These are phyloP conservation scores for Phalanger gymnotis DNA, from an alignment of 2,797 vertebrate species.

Conservation along the genomic window DNA sequence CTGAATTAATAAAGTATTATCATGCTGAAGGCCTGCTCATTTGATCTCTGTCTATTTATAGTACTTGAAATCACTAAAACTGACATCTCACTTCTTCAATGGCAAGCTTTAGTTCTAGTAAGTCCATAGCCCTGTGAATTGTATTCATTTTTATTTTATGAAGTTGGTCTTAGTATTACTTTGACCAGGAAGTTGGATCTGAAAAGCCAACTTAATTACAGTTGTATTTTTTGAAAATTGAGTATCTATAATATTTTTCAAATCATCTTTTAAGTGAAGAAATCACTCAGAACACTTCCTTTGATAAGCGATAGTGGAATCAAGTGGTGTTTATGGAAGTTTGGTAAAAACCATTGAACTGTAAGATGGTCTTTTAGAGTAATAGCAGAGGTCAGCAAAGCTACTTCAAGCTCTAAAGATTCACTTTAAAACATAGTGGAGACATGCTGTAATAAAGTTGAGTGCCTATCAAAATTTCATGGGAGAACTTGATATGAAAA, in stretches of 20 bases:
- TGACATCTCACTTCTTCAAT: background rate
- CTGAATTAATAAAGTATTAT: background rate
- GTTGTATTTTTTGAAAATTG: background rate
- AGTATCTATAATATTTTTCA: background rate
- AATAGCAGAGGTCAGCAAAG: conserved; percentile 63
- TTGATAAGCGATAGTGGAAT: background rate
- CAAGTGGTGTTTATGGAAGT: background rate
- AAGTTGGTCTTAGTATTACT: background rate
- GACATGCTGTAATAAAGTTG: conserved; percentile 67
- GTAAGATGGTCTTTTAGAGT: conserved; percentile 37
- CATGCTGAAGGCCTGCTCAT: background rate
- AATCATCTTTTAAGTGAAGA: background rate
- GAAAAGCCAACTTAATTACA: background rate
- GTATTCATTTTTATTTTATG: background rate
- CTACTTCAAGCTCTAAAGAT: conserved; percentile 69
- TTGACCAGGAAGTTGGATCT: background rate
- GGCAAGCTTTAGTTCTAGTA: background rate
- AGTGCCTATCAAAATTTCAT: conserved; percentile 75
- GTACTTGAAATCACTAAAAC: background rate
- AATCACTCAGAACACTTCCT: background rate
- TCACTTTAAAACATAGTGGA: conserved; percentile 64
- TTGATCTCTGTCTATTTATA: background rate
- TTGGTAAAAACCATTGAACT: background rate
- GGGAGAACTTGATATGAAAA: conserved; percentile 75
- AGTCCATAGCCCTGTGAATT: background rate